phyloP scores from a whole-genome alignment of 1,140 invertebrate species.

The Pseudobourletiella spinata region DNA sequence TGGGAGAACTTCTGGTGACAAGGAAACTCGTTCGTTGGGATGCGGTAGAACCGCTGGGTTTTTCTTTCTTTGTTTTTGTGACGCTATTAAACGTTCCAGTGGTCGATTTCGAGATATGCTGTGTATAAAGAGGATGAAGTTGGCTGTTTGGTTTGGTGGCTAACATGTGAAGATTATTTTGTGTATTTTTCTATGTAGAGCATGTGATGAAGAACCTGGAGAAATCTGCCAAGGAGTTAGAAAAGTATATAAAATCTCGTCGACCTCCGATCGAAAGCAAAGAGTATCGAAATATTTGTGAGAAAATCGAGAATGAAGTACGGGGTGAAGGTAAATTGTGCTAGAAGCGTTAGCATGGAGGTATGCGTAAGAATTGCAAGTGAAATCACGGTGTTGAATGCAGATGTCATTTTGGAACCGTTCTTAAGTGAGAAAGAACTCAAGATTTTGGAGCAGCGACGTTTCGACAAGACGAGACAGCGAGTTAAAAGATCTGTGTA shows the following conservation, averaged over 20 bases:
- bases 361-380: not conserved
- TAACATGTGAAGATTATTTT: not conserved
- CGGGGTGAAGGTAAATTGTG: not conserved
- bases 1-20: not conserved
- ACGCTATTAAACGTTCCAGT: no score
- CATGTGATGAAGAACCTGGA: not conserved
- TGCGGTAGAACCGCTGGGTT: not conserved
- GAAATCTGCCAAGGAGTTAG: no score
- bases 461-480: conserved; percentile 36
- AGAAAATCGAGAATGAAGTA: not conserved
- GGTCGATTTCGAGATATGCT: no score
- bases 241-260: not conserved
- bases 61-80: no score
- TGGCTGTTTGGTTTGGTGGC: no score
- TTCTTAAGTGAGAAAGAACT: conserved; percentile 29
- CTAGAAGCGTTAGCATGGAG: not conserved
- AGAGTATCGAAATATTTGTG: conserved; percentile 7
- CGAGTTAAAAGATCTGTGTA: conserved; percentile 52
- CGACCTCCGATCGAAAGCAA: conserved; percentile 7
- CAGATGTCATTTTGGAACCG: conserved; percentile 37
- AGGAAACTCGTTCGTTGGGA: not conserved
- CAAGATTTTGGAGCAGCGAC: conserved; percentile 27
- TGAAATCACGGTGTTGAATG: not conserved
- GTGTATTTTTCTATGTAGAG: not conserved
- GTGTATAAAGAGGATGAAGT: no score